Base-by-base conservation (phyloP, 1,140 invertebrate genomes). In the Danaus plexippus region DNA sequence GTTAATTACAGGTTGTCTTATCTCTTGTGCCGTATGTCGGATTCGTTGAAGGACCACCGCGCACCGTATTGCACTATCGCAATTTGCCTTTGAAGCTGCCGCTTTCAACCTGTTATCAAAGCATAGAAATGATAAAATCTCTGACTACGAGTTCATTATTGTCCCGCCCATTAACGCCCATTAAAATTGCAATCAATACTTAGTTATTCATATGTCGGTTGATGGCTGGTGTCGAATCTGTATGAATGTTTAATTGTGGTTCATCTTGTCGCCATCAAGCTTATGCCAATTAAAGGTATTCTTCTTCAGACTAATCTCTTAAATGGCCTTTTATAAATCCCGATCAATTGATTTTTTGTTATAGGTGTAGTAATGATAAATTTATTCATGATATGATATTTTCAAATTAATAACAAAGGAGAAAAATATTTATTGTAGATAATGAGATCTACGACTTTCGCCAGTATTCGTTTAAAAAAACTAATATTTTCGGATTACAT, bases 71-170 rank as follows among this genome's bases (percentile, higher is more conserved):
- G 69, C 72, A 67, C 63, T 73, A 72, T 71, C 69, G 71, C 73
- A 81, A 82, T 85, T 83, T 82, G 78, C 82, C 82, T 85, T 85
- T 85, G 78, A 85, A 66, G 71, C 75, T 72, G 75, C 80, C 82
- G 80, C 75, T 60, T 74, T 81, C 74, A 67, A 61, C 57, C 66
- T 66, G 71, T 81, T 82, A 85, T 85, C 82, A 77, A 71, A 66
- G 62, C 66, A 80, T 76, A 79, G 80, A 78, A 72, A 73, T 71
- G 80, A 85, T 85, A 83, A 75, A 75, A 85, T 85, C 82, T 79
- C 61, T 67, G 61, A 66, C 69, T 72, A 77, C 74, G 70, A 80
- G 74, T 77, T 76, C 65, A 76, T 85, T 79, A 85, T 85, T 85
- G 82, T 85, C 74, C 80, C 78, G 77, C 75, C 76, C 67, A 81